Evolutionary conservation across 1,140 invertebrate genomes (phyloP).

Genomic region (Eriocheir sinensis): DNA sequence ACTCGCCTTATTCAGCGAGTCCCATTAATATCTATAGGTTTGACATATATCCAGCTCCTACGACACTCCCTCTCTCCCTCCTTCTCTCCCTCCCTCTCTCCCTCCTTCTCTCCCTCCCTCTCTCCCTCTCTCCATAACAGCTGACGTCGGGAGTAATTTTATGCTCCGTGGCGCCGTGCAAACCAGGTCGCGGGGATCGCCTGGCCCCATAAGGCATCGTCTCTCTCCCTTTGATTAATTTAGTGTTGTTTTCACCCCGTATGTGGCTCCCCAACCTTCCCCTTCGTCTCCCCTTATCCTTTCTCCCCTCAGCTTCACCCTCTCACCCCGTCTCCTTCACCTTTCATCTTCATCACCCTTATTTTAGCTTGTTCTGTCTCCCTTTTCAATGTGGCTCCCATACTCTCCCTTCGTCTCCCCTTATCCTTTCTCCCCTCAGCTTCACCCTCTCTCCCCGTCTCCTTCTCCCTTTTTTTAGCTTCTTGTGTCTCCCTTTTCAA

Average conservation of each 20-base stretch:
- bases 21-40: too few species aligned
- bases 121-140: background rate
- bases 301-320: too few species aligned
- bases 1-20: too few species aligned
- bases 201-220: background rate
- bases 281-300: too few species aligned
- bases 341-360: too few species aligned
- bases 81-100: background rate
- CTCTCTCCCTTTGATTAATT: background rate
- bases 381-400: too few species aligned
- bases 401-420: too few species aligned
- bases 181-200: background rate
- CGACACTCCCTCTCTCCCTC: background rate
- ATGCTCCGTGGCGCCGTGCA: background rate
- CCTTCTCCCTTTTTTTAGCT: background rate
- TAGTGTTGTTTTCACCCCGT: too few species aligned
- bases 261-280: too few species aligned
- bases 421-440: background rate
- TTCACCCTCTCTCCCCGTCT: background rate
- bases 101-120: constrained; percentile 8
- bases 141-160: background rate
- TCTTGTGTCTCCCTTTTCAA: background rate
- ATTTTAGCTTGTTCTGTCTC: too few species aligned
- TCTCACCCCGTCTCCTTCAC: too few species aligned
- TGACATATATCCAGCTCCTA: too few species aligned